These are phyloP conservation scores for Aurelia aurita DNA, from an alignment of 30 jellyfish, hydroid and myxozoan species.

Conservation along the genomic window DNA sequence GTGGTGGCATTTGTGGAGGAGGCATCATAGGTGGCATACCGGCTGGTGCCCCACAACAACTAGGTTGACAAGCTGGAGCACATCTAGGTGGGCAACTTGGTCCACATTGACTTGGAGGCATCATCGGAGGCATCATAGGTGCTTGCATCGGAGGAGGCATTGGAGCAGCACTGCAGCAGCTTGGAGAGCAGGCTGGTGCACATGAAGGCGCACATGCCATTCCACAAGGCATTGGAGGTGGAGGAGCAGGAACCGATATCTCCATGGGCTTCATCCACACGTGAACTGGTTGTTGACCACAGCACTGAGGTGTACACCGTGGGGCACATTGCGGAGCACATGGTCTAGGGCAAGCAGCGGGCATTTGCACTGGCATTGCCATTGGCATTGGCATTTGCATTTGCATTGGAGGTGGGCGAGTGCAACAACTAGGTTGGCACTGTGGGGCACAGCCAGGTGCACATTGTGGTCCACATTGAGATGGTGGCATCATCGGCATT, in stretches of 20 bases:
- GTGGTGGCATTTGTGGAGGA: conserved; percentile 41
- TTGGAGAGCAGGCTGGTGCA: conserved; percentile 53
- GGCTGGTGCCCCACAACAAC: conserved; percentile 32
- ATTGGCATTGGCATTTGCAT: conserved; percentile 23
- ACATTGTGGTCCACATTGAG: conserved; percentile 30
- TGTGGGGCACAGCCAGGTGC: conserved; percentile 49
- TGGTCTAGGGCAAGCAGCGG: conserved; percentile 42
- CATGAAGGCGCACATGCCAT: conserved; percentile 51
- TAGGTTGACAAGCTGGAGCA: conserved; percentile 33
- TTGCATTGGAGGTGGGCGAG: conserved; percentile 34
- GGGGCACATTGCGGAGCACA: conserved; percentile 68
- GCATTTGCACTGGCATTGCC: conserved; percentile 45
- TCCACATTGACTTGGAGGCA: conserved; percentile 40
- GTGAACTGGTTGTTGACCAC: conserved; percentile 46
- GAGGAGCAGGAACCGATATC: conserved; percentile 45
- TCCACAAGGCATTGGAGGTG: conserved; percentile 53
- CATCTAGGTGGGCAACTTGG: conserved; percentile 45
- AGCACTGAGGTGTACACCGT: conserved; percentile 41
- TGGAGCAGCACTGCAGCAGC: conserved; percentile 50
- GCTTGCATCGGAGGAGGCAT: conserved; percentile 65
- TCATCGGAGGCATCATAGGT: conserved; percentile 11
- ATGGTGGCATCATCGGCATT: neutral
- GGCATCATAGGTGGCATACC: neutral
- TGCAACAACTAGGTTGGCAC: conserved; percentile 49
- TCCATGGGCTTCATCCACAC: conserved; percentile 58